Percentiles rank a stretch among this genome's conserved stretches.
These are phyloP conservation scores for Pammene aurita DNA, from an alignment of 2,888 invertebrate species.

Conservation along the genomic window DNA sequence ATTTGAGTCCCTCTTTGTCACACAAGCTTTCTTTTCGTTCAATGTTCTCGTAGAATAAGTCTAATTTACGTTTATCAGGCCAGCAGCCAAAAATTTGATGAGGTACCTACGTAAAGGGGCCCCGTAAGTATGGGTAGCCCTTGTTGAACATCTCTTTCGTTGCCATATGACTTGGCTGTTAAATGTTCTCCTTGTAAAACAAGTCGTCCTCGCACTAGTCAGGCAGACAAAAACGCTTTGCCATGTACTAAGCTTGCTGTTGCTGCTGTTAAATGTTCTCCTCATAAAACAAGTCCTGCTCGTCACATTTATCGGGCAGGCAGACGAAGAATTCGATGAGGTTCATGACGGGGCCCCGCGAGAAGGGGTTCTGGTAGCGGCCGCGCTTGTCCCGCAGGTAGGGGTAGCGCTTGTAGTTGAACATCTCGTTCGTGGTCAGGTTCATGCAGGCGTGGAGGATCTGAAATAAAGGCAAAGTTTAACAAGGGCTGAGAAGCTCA, in stretches of 20 bases:
- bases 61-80: too few species aligned
- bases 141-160: too few species aligned
- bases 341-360: conserved; percentile 93
- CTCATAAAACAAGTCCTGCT: conserved; percentile 87
- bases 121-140: too few species aligned
- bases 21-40: too few species aligned
- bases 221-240: too few species aligned
- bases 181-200: too few species aligned
- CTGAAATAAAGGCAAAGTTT: conserved; percentile 77
- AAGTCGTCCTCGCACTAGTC: too few species aligned
- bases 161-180: background rate
- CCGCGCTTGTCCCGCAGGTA: conserved; percentile 95
- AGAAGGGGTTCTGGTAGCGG: conserved; percentile 95
- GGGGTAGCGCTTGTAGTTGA: conserved; percentile 95
- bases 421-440: conserved; percentile 97
- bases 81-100: too few species aligned
- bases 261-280: conserved; percentile 78
- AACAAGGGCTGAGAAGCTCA: too few species aligned
- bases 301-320: conserved; percentile 90
- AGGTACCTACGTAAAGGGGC: too few species aligned
- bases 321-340: conserved; percentile 95
- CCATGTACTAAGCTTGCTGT: conserved; percentile 34
- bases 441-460: conserved; percentile 96
- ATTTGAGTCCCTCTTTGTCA: too few species aligned
- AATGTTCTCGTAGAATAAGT: too few species aligned